Percentiles rank a stretch among this genome's conserved stretches.
These are phyloP conservation scores for Aegypius monachus DNA, from an alignment of 2,113 vertebrate species.

Conservation along the genomic window DNA sequence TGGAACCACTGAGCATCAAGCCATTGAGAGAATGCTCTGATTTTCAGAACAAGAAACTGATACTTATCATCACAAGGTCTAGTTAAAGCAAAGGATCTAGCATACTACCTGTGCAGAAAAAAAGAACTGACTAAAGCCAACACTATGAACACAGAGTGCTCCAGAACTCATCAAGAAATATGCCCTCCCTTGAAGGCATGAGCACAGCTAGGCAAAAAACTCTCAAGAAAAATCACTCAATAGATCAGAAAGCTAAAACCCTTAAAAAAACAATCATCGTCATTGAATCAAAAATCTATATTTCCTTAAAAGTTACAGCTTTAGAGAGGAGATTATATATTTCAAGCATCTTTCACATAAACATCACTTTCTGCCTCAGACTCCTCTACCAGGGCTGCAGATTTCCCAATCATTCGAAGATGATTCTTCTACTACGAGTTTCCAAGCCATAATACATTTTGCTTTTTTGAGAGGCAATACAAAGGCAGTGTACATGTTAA, in stretches of 20 bases:
- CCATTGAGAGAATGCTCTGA: background rate
- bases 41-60: background rate
- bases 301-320: background rate
- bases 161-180: background rate
- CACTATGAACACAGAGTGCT: background rate
- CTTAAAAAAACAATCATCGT: accelerated
- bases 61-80: background rate
- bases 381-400: background rate
- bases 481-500: accelerated
- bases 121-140: background rate
- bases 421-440: background rate
- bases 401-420: background rate
- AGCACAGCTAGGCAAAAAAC: background rate
- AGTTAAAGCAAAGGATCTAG: background rate
- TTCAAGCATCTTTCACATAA: background rate
- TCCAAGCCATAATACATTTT: background rate
- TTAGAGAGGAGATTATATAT: background rate
- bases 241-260: background rate
- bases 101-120: background rate
- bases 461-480: background rate
- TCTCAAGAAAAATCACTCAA: background rate
- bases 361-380: background rate
- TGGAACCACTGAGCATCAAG: background rate
- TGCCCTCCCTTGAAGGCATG: background rate
- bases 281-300: background rate